Conservation (phyloP, 2,113 vertebrate species). For the Myodes glareolus region DNA sequence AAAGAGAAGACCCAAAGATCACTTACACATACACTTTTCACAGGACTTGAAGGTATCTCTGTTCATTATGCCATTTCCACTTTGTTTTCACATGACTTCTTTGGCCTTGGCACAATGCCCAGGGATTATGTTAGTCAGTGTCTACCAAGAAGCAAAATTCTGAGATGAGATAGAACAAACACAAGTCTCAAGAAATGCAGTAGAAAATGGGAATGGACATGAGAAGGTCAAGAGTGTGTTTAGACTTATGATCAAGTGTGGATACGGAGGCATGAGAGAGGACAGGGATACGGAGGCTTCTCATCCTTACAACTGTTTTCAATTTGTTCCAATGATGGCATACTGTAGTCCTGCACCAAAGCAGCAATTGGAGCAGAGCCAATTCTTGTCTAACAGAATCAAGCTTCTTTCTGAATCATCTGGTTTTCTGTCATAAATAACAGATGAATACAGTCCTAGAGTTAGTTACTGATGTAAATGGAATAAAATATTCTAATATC, state of each 20-base stretch:
- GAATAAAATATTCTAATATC: neutral
- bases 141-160: neutral
- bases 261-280: neutral
- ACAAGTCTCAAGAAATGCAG: neutral
- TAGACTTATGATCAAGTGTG: neutral
- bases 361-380: neutral
- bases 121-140: neutral
- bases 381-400: neutral
- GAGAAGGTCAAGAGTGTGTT: neutral
- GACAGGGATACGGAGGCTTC: neutral
- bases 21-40: neutral
- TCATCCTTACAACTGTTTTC: neutral
- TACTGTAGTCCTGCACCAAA: neutral
- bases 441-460: neutral
- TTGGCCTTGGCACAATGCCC: neutral
- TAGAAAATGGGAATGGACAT: neutral
- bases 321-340: neutral
- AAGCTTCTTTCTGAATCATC: neutral
- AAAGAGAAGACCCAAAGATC: neutral
- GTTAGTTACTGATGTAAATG: neutral
- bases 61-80: neutral
- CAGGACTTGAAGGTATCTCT: neutral
- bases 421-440: neutral
- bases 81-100: neutral
- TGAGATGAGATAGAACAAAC: neutral